Base-by-base conservation (phyloP, 2,888 invertebrate species). In the Proisotoma minuta region DNA sequence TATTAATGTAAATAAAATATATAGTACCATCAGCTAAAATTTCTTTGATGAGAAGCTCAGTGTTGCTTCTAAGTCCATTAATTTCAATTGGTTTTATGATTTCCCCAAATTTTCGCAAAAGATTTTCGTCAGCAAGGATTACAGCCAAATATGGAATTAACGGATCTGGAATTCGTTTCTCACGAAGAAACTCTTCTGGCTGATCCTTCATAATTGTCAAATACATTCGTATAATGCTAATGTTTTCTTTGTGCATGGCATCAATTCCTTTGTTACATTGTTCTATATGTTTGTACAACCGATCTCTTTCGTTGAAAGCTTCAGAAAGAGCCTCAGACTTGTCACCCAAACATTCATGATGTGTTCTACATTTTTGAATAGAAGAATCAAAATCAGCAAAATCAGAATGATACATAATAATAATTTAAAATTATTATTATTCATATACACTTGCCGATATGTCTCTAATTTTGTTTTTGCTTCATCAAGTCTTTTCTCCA, bases 21-120 rank as follows among this genome's bases (percentile, higher is more conserved):
- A 18, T 12, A 5, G 3, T 47, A 49, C 58, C 48, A 10, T 39
- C 34, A 24, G 34, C 23, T 10, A 54, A n/a, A 20, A 65, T 59
- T 24, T 58, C 59, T 27, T 49, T 57, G 5, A 65, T 24, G n/a
- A 62, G 27, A n/a, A 62, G 48, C 22, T 59, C 51, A n/a, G 50
- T 51, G 28, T 65, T 62, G 23, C 65, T 65, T 56, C 57, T 58
- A 1, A 62, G 27, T 26, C 62, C 53, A 53, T 65, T 51, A 4
- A 65, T 39, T 22, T 62, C 59, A 12, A 65, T 52, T 2, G 65
- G 65, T 2, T 57, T 53, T 18, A 65, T 49, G 23, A 65, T 54
- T 57, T 65, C 65, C 23, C 65, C 65, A 10, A 65, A 57, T 56
- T 65, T 56, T 47, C 62, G 28, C 4, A 59, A 43, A 26, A 65